Evolutionary conservation across 2,113 vertebrate genomes (phyloP).

Genomic region (Nothoprocta perdicaria): DNA sequence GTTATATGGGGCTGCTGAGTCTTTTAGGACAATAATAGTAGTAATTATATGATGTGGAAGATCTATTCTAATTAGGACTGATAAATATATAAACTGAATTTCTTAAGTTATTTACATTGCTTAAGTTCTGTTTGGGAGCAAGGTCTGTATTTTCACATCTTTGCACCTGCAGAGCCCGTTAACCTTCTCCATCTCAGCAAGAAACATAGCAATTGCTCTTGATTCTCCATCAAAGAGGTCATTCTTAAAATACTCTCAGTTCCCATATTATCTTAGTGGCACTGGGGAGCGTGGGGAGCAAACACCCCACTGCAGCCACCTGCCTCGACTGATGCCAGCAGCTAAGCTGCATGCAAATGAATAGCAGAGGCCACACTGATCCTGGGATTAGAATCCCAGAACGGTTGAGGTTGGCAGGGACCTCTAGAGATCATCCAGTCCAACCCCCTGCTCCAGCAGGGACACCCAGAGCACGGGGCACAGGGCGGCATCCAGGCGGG

Average conservation of each 20-base stretch:
- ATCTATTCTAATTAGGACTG: background rate
- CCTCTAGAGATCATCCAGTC: too few relatives aligned
- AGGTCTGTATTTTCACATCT: background rate
- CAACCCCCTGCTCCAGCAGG: too few relatives aligned
- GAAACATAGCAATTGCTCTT: rapidly evolving
- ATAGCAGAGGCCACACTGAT: background rate
- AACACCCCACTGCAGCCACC: background rate
- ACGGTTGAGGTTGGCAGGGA: too few relatives aligned
- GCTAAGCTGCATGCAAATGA: background rate
- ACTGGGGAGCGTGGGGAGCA: background rate
- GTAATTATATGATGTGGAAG: background rate
- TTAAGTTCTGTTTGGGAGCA: background rate
- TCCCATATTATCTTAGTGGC: background rate
- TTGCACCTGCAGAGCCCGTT: background rate
- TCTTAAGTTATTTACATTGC: background rate
- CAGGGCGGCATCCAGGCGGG: too few relatives aligned
- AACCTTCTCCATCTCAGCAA: background rate
- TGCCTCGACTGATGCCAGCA: background rate
- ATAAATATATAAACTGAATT: background rate
- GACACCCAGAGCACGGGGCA: too few relatives aligned
- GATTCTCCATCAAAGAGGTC: background rate
- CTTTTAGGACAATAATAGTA: background rate
- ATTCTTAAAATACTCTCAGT: background rate
- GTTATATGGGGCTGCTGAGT: background rate
- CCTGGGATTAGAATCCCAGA: background rate